These are phyloP conservation scores for Micromesistius poutassou DNA, from an alignment of 2,797 vertebrate species.

Conservation along the genomic window DNA sequence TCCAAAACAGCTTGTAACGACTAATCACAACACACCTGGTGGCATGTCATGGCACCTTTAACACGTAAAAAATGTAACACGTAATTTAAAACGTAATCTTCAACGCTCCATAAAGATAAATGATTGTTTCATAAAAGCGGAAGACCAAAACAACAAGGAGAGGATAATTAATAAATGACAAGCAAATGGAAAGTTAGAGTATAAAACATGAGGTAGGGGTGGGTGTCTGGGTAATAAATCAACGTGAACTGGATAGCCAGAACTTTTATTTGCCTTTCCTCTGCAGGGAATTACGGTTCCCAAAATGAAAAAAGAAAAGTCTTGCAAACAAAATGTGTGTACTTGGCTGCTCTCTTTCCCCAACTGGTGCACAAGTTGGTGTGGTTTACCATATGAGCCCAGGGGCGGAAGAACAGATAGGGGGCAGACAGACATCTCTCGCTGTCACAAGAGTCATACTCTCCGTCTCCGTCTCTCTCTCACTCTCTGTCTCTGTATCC, in stretches of 20 bases:
- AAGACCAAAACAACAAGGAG: constrained; percentile 40
- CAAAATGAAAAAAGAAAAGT: neutral
- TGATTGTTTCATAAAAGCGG: neutral
- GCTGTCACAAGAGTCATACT: neutral
- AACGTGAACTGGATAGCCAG: constrained; percentile 48
- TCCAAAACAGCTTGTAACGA: too few species aligned
- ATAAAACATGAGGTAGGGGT: constrained; percentile 25
- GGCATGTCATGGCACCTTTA: too few species aligned
- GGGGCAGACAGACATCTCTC: neutral
- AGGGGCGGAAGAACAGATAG: constrained; percentile 21
- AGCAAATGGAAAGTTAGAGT: constrained; percentile 46
- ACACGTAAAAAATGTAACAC: too few species aligned
- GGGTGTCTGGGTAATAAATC: constrained; percentile 57
- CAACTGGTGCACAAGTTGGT: constrained; percentile 52
- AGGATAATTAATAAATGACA: constrained; percentile 42
- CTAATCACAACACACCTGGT: constrained; percentile 33
- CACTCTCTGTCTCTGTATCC: neutral
- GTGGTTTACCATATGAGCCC: constrained; percentile 67
- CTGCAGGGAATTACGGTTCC: constrained; percentile 36
- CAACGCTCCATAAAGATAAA: neutral
- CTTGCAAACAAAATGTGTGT: constrained; percentile 41
- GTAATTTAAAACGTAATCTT: neutral
- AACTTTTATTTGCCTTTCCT: constrained; percentile 36
- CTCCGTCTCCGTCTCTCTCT: neutral
- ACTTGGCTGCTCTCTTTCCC: constrained; percentile 52